Conservation (phyloP, 2,888 invertebrate species). For the Rhamphomyia laevipes region DNA sequence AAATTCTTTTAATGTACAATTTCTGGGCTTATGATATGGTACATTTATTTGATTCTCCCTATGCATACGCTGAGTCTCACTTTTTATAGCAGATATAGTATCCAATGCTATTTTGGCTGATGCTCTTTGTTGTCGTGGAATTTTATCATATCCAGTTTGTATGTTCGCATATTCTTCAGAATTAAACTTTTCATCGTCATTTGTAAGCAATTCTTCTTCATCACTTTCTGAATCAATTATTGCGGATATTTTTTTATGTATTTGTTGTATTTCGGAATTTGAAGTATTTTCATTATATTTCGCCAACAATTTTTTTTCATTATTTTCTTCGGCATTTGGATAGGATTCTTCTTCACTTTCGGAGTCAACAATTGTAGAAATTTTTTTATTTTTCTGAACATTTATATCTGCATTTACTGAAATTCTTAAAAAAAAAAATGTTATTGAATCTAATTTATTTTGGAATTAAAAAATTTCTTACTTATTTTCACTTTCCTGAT, state of each 20-base stretch:
- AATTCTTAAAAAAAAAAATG: background rate
- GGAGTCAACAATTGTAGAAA: background rate
- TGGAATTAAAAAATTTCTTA: background rate
- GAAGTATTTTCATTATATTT: background rate
- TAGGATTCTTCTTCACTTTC: background rate
- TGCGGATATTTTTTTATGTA: background rate
- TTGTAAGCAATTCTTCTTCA: background rate
- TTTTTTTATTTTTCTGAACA: background rate
- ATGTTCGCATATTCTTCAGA: background rate
- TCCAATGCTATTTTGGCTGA: constrained; percentile 55
- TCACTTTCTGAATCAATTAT: background rate
- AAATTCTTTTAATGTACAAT: constrained; percentile 68
- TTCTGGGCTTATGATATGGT: constrained; percentile 79
- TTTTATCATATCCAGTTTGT: background rate
- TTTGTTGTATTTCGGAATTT: background rate
- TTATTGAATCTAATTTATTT: background rate
- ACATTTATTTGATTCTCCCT: constrained; percentile 63
- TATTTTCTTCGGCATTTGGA: background rate
- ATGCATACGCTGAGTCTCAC: constrained; percentile 71
- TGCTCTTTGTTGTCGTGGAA: constrained; percentile 39
- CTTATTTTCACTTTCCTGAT: background rate
- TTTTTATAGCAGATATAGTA: constrained; percentile 63
- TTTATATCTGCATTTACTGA: background rate
- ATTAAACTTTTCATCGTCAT: background rate
- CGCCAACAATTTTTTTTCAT: background rate